phyloP scores from a whole-genome alignment of 2,113 vertebrate species.

The Blennius ocellaris region DNA sequence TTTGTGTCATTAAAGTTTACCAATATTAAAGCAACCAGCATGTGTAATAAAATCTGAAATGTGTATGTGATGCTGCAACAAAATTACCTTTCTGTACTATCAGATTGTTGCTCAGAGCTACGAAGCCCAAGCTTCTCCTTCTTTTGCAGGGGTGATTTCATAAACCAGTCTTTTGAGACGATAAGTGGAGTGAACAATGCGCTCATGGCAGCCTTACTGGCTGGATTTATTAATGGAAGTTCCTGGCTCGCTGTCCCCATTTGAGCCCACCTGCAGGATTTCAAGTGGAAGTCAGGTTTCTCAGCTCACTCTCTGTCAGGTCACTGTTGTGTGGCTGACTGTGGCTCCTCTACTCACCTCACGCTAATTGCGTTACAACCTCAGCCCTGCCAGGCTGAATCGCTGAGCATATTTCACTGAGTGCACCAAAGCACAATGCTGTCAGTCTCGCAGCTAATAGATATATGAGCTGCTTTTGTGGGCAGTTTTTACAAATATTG shows the following conservation, averaged over 20 bases:
- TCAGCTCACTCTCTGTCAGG: conserved; percentile 29
- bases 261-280: conserved; percentile 25
- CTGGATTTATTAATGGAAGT: not conserved
- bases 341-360: conserved; percentile 27
- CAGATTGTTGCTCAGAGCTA: not conserved
- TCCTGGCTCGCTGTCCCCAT: not conserved
- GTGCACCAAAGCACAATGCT: conserved; percentile 62
- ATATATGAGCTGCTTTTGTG: conserved; percentile 36
- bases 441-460: conserved; percentile 44
- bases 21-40: not conserved
- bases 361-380: conserved; percentile 48
- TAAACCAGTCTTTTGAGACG: not conserved
- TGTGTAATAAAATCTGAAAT: not conserved
- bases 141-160: not conserved
- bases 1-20: not conserved
- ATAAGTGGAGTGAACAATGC: not conserved
- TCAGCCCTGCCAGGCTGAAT: conserved; percentile 41
- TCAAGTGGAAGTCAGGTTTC: conserved; percentile 14
- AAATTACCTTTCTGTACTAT: not conserved
- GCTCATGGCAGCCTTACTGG: conserved; percentile 11
- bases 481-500: conserved; percentile 6
- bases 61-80: not conserved
- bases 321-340: conserved; percentile 25
- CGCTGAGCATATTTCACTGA: conserved; percentile 49
- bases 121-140: not conserved